Evolutionary conservation across 2,797 vertebrate species (phyloP), one percentile per base, ranked within the genome.

Genomic region (Sarcoramphus papa): DNA sequence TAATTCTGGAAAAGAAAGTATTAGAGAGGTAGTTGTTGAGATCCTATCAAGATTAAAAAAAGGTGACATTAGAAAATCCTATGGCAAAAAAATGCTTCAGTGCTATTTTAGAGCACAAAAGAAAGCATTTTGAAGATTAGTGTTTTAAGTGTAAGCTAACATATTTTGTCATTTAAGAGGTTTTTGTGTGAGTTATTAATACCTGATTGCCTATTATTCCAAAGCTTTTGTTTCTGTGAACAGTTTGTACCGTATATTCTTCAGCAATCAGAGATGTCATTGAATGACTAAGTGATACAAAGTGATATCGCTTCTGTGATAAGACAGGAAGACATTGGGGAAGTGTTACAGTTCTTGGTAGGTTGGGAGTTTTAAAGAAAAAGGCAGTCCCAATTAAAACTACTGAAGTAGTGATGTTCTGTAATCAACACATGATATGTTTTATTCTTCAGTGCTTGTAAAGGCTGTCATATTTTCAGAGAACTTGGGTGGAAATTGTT

Each of bases 181-280:
- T 4, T 88, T 80, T 90, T 88, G 24, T 74, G 48, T 40, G 59
- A 81, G 18, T 90, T 91, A 89, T 80, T 84, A 95, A 79, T 62
- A 80, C 14, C 79, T 19, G 18, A 67, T 57, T 89, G 45, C 45
- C 31, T 65, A 7, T 80, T 95, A 80, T 88, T 77, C 50, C 47
- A 59, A 73, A 86, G 79, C 41, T 89, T 85, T 90, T 96, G 65
- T 88, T 93, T 88, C 75, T 86, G 57, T 84, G 87, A 96, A 64
- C 45, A 70, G 57, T 75, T 92, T 64, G 78, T 92, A 41, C 68
- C 4, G 0, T 73, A 51, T 63, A 45, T 89, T 76, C 56, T 65
- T 87, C 78, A 83, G 53, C 84, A 85, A 21, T 65, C 43, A 74
- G 72, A 72, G 47, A 20, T 77, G 68, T 85, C 68, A 60, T 28